Conservation (phyloP, 2,888 invertebrate species). For the Gymnoscelis rufifasciata region DNA sequence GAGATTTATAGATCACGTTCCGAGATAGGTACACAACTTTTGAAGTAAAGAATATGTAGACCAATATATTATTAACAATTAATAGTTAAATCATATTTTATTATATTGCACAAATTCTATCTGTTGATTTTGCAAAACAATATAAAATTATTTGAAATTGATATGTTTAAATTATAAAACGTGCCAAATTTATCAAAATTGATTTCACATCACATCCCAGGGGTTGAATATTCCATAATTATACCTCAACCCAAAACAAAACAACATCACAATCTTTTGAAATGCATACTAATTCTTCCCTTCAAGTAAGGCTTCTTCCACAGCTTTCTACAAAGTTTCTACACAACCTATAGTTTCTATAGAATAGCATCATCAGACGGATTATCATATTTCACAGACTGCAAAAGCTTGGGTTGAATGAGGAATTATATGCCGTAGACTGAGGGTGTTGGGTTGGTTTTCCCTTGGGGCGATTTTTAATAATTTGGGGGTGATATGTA, state of each 20-base stretch:
- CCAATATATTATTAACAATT: too few relatives aligned
- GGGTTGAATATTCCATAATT: too few relatives aligned
- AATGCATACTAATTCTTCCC: constrained; percentile 57
- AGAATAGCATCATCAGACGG: constrained; percentile 72
- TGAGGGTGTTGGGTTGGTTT: constrained; percentile 14
- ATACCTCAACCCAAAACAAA: not conserved
- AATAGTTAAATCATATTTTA: too few relatives aligned
- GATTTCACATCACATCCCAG: too few relatives aligned
- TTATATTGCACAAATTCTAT: too few relatives aligned
- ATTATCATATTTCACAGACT: constrained; percentile 72
- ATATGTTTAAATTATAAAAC: too few relatives aligned
- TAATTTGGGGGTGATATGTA: constrained; percentile 40
- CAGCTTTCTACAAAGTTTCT: constrained; percentile 32
- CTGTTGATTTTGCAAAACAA: too few relatives aligned
- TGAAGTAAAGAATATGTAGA: too few relatives aligned
- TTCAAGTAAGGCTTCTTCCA: constrained; percentile 58
- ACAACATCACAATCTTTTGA: constrained; percentile 37
- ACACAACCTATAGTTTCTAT: constrained; percentile 40
- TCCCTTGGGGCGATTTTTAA: constrained; percentile 11
- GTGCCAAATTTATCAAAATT: too few relatives aligned
- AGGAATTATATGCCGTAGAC: constrained; percentile 6
- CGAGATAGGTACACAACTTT: too few relatives aligned
- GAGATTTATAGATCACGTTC: too few relatives aligned
- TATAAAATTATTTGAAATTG: too few relatives aligned
- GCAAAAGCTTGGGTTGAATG: constrained; percentile 22